These are phyloP conservation scores for Phortica variegata DNA, from an alignment of 1,140 invertebrate species.

Conservation along the genomic window DNA sequence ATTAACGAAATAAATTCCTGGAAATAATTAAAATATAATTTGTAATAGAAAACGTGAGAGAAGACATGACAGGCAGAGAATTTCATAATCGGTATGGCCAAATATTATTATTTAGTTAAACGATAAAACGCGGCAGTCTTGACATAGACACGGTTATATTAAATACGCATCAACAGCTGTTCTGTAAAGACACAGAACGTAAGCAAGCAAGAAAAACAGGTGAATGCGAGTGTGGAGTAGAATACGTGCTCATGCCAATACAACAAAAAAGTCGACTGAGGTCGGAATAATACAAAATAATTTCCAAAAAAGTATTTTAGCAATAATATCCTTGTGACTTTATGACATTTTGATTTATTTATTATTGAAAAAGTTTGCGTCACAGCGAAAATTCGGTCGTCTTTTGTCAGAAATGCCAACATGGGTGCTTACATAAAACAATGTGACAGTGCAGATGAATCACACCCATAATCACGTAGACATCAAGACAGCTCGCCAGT, in stretches of 20 bases:
- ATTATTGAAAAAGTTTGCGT: constrained; percentile 52
- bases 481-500: constrained; percentile 22
- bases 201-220: not conserved
- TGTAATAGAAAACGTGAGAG: too few relatives aligned
- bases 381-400: not conserved
- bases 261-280: constrained; percentile 15
- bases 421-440: too few relatives aligned
- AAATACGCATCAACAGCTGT: too few relatives aligned
- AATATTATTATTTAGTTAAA: too few relatives aligned
- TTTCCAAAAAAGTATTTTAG: constrained; percentile 21
- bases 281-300: not conserved
- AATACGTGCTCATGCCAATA: too few relatives aligned
- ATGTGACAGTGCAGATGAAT: constrained; percentile 36
- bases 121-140: too few relatives aligned
- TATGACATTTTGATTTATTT: constrained; percentile 55
- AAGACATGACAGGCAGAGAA: too few relatives aligned
- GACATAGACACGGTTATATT: too few relatives aligned
- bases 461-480: constrained; percentile 42
- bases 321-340: constrained; percentile 36
- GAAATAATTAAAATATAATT: too few relatives aligned
- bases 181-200: not conserved
- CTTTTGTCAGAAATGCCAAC: constrained; percentile 17
- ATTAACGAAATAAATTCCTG: too few relatives aligned
- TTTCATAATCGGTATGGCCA: too few relatives aligned
- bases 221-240: constrained; percentile 21